phyloP scores from a whole-genome alignment of 2,888 invertebrate genomes.

The Chalcosyrphus nemorum region DNA sequence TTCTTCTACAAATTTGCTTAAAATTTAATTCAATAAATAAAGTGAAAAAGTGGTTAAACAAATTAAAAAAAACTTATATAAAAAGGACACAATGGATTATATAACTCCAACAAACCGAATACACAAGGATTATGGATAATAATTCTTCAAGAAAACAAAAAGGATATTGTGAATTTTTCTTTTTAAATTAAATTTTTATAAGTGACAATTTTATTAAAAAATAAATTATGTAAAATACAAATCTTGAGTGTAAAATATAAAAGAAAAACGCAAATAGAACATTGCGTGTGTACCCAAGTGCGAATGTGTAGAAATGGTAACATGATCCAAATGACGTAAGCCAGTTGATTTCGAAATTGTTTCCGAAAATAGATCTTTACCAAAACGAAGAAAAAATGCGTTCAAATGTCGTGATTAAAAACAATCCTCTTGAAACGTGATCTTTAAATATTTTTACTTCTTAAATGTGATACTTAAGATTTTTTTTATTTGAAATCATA shows the following conservation, averaged over 20 bases:
- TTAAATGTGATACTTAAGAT: not conserved
- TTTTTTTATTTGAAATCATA: too few species aligned
- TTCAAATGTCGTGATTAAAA: not conserved
- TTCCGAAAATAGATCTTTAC: slow-evolving; percentile 51
- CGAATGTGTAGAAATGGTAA: slow-evolving; percentile 49
- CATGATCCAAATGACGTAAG: slow-evolving; percentile 61
- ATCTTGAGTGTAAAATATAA: not conserved
- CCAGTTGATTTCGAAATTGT: slow-evolving; percentile 11
- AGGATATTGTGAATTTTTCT: slow-evolving; percentile 19
- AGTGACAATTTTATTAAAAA: slow-evolving; percentile 5
- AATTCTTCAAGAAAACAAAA: not conserved
- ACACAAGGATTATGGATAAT: slow-evolving; percentile 54
- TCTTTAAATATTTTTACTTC: not conserved
- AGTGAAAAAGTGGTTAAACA: not conserved
- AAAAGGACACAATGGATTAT: slow-evolving; percentile 38
- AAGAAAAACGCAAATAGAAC: slow-evolving; percentile 40
- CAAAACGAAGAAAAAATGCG: not conserved
- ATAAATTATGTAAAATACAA: not conserved
- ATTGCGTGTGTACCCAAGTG: slow-evolving; percentile 29
- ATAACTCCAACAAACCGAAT: slow-evolving; percentile 1
- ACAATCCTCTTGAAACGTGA: slow-evolving; percentile 41
- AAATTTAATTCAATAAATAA: not conserved
- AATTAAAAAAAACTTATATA: not conserved
- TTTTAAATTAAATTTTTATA: not conserved
- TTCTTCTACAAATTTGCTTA: slow-evolving; percentile 37